These are phyloP conservation scores for Hypomecis punctinalis DNA, from an alignment of 2,888 invertebrate species.

Conservation along the genomic window DNA sequence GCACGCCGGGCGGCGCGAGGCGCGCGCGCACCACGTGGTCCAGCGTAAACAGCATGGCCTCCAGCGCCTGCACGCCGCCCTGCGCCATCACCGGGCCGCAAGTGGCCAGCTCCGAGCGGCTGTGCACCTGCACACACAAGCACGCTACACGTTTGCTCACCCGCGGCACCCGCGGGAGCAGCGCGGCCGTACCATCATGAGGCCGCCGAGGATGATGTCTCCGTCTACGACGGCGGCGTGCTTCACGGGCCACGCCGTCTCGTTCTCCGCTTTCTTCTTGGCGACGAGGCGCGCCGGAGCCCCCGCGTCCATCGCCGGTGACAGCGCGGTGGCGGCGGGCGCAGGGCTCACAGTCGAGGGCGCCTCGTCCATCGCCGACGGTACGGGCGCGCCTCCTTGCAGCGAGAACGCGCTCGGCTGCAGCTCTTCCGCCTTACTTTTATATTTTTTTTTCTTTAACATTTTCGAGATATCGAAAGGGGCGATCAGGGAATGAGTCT, in stretches of 20 bases:
- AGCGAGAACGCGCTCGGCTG: slow-evolving; percentile 23
- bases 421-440: slow-evolving; percentile 6
- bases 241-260: slow-evolving; percentile 89
- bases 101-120: slow-evolving; percentile 90
- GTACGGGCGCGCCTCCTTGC: slow-evolving; percentile 25
- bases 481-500: slow-evolving; percentile 63
- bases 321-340: background rate
- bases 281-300: slow-evolving; percentile 7
- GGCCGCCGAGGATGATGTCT: slow-evolving; percentile 92
- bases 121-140: slow-evolving; percentile 85
- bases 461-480: slow-evolving; percentile 71
- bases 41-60: slow-evolving; percentile 95
- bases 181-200: slow-evolving; percentile 90
- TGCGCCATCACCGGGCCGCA: slow-evolving; percentile 96
- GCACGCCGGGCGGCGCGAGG: slow-evolving; percentile 88
- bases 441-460: slow-evolving; percentile 56
- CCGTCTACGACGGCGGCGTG: slow-evolving; percentile 93
- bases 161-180: background rate
- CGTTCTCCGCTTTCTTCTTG: slow-evolving; percentile 52
- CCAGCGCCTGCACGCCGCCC: slow-evolving; percentile 93
- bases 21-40: slow-evolving; percentile 88
- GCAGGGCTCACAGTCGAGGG: slow-evolving; percentile 16
- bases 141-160: no score
- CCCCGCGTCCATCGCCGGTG: slow-evolving; percentile 25
- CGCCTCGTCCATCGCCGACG: slow-evolving; percentile 1